Base-by-base conservation (phyloP, 2,888 invertebrate genomes). In the Lasiommata megera region DNA sequence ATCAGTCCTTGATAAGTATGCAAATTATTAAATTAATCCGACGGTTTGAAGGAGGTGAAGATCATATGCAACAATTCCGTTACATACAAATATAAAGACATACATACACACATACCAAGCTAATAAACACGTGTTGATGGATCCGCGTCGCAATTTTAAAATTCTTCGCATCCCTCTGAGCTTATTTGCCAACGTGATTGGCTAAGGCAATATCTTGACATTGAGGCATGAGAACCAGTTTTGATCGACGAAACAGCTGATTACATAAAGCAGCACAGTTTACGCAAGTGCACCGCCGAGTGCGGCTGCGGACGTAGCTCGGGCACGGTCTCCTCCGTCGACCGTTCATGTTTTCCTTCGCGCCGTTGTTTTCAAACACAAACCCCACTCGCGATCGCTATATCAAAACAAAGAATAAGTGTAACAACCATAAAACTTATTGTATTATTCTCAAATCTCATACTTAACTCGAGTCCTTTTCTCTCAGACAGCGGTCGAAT, bases 191-290 rank as follows among this genome's bases (percentile, higher is more conserved):
- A 37, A 52, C 40, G 44, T 44, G 18, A 50, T 28, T 34, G n/a
- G 38, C 46, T 51, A 63, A 61, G 58, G 56, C 54, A 60, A 53
- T 65, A 60, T 58, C 65, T 63, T 68, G 69, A 69, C 67, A 71
- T 68, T 69, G 68, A 66, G 61, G 61, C 56, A 61, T 60, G 60
- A 63, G 64, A 76, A 71, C 74, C 67, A 73, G 74, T 76, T 77
- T 62, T 64, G 60, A 60, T 74, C 76, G 75, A 72, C 73, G 73
- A 78, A 80, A 74, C 65, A 70, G 72, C 67, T 68, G 72, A 76
- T 86, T 86, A 82, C 79, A 82, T 86, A 84, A 86, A 76, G 74
- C 76, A 74, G 75, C 76, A 74, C 70, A 71, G 76, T 82, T 84
- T 85, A 70, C 83, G 84, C 81, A 84, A 84, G 79, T 63, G 62